These are phyloP conservation scores for Pandemis heparana DNA, from an alignment of 2,888 invertebrate species.

Conservation along the genomic window DNA sequence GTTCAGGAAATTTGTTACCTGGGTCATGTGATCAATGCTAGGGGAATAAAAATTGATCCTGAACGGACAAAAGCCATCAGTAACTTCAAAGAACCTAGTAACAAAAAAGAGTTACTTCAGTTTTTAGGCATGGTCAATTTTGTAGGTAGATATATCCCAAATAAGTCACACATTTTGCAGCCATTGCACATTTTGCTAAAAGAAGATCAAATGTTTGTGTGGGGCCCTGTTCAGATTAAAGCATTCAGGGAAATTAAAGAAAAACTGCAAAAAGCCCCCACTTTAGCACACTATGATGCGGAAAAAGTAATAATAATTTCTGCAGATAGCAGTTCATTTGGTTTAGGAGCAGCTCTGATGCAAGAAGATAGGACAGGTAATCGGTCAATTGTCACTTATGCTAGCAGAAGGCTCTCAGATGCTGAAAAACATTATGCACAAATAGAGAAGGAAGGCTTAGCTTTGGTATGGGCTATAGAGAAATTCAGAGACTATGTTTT, in stretches of 20 bases:
- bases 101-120: conserved; percentile 38
- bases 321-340: background rate
- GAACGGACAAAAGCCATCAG: conserved; percentile 22
- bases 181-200: conserved; percentile 30
- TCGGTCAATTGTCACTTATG: background rate
- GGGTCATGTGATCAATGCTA: conserved; percentile 34
- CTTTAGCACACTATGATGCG: background rate
- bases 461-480: background rate
- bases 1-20: conserved; percentile 34
- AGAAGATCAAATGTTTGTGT: conserved; percentile 12
- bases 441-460: background rate
- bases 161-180: conserved; percentile 26
- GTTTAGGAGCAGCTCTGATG: background rate
- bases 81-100: conserved; percentile 30
- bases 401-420: background rate
- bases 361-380: background rate
- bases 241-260: conserved; percentile 16
- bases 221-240: conserved; percentile 8
- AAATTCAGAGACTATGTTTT: background rate
- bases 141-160: conserved; percentile 34
- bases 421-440: background rate
- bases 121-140: conserved; percentile 43
- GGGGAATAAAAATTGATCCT: conserved; percentile 34
- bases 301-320: conserved; percentile 15
- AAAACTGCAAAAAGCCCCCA: conserved; percentile 2